These are phyloP conservation scores for Arenaria interpres DNA, from an alignment of 2,113 vertebrate species.

Conservation along the genomic window DNA sequence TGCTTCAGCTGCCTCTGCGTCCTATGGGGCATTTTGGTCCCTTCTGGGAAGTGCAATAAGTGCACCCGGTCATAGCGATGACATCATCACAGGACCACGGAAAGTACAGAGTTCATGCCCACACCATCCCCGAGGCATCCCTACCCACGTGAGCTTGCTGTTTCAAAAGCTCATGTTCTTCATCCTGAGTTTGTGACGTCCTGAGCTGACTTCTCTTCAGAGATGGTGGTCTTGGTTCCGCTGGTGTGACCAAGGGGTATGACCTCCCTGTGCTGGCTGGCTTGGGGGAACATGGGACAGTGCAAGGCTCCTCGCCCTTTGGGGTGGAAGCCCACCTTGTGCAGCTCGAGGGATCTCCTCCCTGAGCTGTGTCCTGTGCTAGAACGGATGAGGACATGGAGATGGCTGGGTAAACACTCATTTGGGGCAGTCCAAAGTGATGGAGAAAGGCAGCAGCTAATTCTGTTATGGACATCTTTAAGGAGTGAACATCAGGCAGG, in stretches of 20 bases:
- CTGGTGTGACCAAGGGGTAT: neutral
- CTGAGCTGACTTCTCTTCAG: neutral
- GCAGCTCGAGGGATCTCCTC: neutral
- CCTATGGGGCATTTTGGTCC: neutral
- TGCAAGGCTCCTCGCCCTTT: neutral
- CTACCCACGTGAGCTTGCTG: accelerated
- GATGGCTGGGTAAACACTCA: accelerated
- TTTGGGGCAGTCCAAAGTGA: neutral
- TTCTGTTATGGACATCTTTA: neutral
- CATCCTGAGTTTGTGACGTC: neutral
- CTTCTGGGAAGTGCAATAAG: neutral
- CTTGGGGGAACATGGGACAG: accelerated
- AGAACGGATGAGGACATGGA: neutral
- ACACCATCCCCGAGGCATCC: neutral
- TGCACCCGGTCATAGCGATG: neutral
- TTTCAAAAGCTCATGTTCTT: neutral
- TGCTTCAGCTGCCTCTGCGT: neutral
- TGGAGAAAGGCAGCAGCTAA: neutral
- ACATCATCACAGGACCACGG: neutral
- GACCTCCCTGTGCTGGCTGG: neutral
- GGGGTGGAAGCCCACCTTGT: neutral
- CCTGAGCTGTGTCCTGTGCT: neutral
- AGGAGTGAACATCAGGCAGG: neutral
- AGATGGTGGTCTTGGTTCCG: neutral
- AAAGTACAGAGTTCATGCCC: neutral